Percentiles rank a stretch among this genome's conserved stretches.
phyloP scores from a whole-genome alignment of 2,113 vertebrate genomes.

The Fukomys damarensis region DNA sequence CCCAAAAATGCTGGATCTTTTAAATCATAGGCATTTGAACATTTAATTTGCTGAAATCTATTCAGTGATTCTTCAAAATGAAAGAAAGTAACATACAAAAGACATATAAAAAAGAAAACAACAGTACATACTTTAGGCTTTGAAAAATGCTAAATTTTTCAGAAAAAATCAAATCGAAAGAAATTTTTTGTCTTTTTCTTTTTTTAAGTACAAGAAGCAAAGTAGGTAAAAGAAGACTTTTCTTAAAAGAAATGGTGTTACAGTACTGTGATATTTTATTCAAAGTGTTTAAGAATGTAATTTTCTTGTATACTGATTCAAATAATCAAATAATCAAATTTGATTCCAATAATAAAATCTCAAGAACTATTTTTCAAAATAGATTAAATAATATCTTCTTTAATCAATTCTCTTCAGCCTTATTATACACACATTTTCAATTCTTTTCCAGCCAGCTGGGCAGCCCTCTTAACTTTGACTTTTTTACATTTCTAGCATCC shows the following conservation, averaged over 20 bases:
- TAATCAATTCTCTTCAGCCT: not conserved
- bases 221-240: not conserved
- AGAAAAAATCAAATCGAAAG: not conserved
- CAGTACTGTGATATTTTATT: not conserved
- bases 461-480: not conserved
- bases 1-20: not conserved
- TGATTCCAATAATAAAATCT: too few species aligned
- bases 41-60: not conserved
- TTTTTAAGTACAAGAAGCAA: not conserved
- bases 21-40: not conserved
- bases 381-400: not conserved
- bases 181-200: not conserved
- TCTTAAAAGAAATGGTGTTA: not conserved
- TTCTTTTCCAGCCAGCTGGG: not conserved
- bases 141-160: constrained; percentile 18
- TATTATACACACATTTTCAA: not conserved
- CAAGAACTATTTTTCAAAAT: constrained; percentile 23
- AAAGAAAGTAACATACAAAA: not conserved
- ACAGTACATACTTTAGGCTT: not conserved
- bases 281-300: not conserved
- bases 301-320: not conserved
- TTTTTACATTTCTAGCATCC: not conserved
- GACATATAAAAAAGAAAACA: not conserved
- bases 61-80: not conserved
- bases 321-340: too few species aligned